Conservation (phyloP, 2,888 invertebrate genomes). For the Sipha maydis region DNA sequence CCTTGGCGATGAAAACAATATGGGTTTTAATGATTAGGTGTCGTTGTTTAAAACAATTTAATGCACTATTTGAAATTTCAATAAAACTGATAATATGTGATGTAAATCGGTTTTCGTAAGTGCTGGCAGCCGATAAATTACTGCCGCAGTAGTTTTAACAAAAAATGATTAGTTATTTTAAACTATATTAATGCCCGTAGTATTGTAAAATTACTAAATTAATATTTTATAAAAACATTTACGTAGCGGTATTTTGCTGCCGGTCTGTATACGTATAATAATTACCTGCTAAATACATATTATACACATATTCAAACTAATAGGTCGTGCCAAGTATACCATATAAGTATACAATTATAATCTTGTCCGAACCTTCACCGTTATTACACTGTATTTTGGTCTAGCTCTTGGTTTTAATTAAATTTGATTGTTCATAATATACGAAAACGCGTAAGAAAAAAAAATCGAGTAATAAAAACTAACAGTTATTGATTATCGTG, state of each 20-base stretch:
- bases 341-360: background rate
- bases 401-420: background rate
- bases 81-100: background rate
- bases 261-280: too few species aligned
- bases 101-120: background rate
- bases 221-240: background rate
- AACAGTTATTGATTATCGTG: background rate
- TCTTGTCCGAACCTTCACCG: background rate
- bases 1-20: too few species aligned
- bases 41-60: background rate
- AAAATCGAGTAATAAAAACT: background rate
- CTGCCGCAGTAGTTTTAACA: background rate
- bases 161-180: background rate
- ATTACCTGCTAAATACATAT: too few species aligned
- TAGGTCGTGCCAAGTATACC: too few species aligned
- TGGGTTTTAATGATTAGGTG: background rate
- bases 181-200: background rate
- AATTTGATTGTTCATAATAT: background rate
- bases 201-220: background rate
- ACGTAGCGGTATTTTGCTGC: background rate
- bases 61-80: background rate
- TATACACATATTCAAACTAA: too few species aligned
- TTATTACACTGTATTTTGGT: background rate
- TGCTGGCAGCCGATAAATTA: background rate
- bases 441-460: background rate